phyloP scores from a whole-genome alignment of 2,797 vertebrate species.

The Poliocrania exsul region DNA sequence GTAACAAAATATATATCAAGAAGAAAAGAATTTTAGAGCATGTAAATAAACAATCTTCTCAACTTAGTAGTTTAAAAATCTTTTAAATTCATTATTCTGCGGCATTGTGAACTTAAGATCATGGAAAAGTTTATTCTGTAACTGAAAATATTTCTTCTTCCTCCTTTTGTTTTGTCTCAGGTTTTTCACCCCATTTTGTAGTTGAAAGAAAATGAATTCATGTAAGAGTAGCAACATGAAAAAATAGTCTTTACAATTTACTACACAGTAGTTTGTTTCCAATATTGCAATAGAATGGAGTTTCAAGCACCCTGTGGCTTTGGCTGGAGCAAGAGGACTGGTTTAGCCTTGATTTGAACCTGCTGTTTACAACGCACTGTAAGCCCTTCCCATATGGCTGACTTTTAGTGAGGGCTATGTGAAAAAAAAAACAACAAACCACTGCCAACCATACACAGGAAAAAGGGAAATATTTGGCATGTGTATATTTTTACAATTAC shows the following conservation, averaged over 20 bases:
- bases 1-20: background rate
- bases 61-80: background rate
- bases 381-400: conserved; percentile 47
- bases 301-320: conserved; percentile 56
- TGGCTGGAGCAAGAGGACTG: conserved; percentile 49
- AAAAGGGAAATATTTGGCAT: conserved; percentile 4
- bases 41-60: background rate
- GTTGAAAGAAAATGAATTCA: conserved; percentile 8
- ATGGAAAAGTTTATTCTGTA: background rate
- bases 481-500: background rate
- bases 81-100: background rate
- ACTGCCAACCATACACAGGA: background rate
- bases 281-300: conserved; percentile 36
- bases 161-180: background rate
- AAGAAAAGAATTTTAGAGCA: background rate
- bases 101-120: background rate
- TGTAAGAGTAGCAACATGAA: background rate
- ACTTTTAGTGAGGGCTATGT: conserved; percentile 1
- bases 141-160: background rate
- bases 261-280: conserved; percentile 58
- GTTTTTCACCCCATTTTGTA: background rate
- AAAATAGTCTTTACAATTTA: conserved; percentile 1
- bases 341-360: conserved; percentile 72
- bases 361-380: conserved; percentile 55
- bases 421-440: background rate